A percentile compares a stretch with the other conserved stretches of the same genome.
phyloP scores from a whole-genome alignment of 2,888 invertebrate genomes.

The Apamea anceps region DNA sequence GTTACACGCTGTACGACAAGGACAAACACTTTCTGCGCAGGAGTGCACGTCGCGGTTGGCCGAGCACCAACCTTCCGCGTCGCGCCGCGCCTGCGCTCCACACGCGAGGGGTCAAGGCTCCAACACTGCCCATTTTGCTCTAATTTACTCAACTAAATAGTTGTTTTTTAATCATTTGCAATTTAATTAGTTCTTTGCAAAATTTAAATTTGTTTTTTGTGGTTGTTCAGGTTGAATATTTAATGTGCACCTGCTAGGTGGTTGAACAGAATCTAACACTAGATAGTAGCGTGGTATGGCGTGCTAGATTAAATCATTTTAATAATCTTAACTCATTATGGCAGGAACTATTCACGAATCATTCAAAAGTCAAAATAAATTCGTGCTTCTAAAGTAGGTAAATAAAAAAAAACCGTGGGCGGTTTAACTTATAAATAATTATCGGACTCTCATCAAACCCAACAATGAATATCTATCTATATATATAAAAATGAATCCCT shows the following conservation, averaged over 20 bases:
- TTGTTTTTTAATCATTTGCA: constrained; percentile 55
- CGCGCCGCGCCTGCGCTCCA: constrained; percentile 73
- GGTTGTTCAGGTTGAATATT: constrained; percentile 21
- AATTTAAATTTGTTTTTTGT: constrained; percentile 43
- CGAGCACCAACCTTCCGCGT: constrained; percentile 86
- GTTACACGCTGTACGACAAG: constrained; percentile 81
- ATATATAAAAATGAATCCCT: too few relatives aligned
- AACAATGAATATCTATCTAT: constrained; percentile 47
- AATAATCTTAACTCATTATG: not conserved
- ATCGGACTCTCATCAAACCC: constrained; percentile 41
- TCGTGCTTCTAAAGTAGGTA: not conserved
- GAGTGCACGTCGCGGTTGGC: constrained; percentile 83
- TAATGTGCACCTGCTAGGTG: constrained; percentile 3
- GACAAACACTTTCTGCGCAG: constrained; percentile 89
- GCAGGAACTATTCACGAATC: constrained; percentile 6
- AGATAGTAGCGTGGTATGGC: not conserved
- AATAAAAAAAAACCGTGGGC: constrained; percentile 40
- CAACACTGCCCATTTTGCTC: constrained; percentile 72
- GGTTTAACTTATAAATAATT: constrained; percentile 44
- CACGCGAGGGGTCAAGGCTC: constrained; percentile 82
- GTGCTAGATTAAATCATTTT: not conserved
- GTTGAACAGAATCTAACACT: not conserved
- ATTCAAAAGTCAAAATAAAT: constrained; percentile 28
- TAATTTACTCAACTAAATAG: constrained; percentile 71
- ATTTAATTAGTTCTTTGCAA: constrained; percentile 65